Base-by-base conservation (phyloP, 35 echinoderm and acorn worm species). In the Hemicentrotus pulcherrimus region DNA sequence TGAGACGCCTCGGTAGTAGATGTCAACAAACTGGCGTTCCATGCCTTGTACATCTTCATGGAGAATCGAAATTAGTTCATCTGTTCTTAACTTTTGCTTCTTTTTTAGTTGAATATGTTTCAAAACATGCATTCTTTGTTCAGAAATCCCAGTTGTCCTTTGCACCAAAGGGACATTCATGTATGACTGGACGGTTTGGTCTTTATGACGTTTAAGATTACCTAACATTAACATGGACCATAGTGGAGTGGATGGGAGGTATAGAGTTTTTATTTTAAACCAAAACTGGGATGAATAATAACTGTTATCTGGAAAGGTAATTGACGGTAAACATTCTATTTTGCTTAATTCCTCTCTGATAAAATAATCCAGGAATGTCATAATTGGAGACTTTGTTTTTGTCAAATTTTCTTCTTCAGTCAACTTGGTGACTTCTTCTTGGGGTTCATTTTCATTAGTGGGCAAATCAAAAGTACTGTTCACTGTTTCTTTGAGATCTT, bases 191-290 rank as follows among this genome's bases (percentile, higher is more conserved):
- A 46, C 46, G 9, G 90, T 31, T 31, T 9, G 89, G 32, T 91
- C 32, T 33, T 47, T 32, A 31, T 91, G 89, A 47, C 89, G 89
- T 31, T 24, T 45, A 6, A 91, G 32, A 91, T 91, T 31, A 10
- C 89, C 89, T 47, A 91, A 91, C 89, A 91, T 91, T 33, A 91
- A 41, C 31, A 41, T 32, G 19, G 89, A 91, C 89, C 89, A 91
- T 1, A 91, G 46, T 24, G 89, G 32, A 32, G 89, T 91, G 22
- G 89, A 91, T 14, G 89, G 89, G 6, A 91, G 46, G 32, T 91
- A 91, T 9, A 6, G 89, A 91, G 32, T 35, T 41, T 47, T 32
- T 7, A 91, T 91, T 91, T 91, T 91, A 19, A 22, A 31, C 89
- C 89, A 91, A 22, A 91, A 91, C 22, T 24, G 46, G 9, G 89